A percentile compares a stretch with the other conserved stretches of the same genome.
Evolutionary conservation across 2,113 vertebrate genomes (phyloP).

Genomic region (Pristiophorus japonicus): DNA sequence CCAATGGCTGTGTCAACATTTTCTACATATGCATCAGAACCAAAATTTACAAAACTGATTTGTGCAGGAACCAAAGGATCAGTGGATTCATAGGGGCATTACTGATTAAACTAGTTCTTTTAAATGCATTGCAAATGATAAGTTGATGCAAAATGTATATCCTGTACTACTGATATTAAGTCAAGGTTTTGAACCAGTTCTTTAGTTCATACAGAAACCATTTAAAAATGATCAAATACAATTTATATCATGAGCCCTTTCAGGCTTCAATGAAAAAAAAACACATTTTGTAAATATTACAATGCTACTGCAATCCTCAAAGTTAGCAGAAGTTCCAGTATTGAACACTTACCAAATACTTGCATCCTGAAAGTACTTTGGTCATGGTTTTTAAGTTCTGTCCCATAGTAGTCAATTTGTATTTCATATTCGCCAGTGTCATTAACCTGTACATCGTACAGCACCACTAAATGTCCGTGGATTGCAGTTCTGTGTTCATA

Average conservation of each 20-base stretch:
- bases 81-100: background rate
- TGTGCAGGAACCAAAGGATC: background rate
- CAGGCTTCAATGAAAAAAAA: background rate
- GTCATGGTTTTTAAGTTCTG: background rate
- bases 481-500: background rate
- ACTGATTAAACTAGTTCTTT: background rate
- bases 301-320: background rate
- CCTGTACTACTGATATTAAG: background rate
- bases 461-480: background rate
- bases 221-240: background rate
- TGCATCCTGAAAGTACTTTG: background rate
- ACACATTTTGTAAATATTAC: background rate
- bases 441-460: background rate
- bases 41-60: background rate
- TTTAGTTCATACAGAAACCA: background rate
- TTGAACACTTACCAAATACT: background rate
- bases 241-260: background rate
- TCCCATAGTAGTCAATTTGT: background rate
- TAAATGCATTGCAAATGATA: background rate
- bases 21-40: too few species aligned
- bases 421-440: conserved; percentile 23
- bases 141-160: background rate
- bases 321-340: background rate
- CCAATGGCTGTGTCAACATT: too few species aligned
- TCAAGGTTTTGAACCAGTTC: background rate